Conservation (phyloP, 2,797 vertebrate genomes). For the Danio aesculapii region DNA sequence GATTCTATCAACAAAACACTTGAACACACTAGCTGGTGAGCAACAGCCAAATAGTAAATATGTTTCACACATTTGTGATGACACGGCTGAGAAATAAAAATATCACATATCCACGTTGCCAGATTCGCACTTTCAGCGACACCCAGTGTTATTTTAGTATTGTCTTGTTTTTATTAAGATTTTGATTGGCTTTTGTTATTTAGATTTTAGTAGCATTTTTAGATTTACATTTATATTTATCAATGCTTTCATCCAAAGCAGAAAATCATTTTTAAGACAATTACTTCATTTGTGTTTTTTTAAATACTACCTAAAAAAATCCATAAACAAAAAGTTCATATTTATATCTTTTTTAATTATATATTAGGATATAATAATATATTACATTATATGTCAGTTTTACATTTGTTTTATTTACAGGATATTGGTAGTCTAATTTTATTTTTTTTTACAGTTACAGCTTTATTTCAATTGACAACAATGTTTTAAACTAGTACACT, state of each 20-base stretch:
- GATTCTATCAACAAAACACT: neutral
- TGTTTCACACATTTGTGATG: neutral
- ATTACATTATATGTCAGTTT: too few relatives aligned
- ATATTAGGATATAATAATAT: too few relatives aligned
- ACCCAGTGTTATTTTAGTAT: neutral
- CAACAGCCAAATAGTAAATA: constrained; percentile 3
- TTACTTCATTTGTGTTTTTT: too few relatives aligned
- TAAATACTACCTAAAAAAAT: too few relatives aligned
- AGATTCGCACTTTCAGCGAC: neutral
- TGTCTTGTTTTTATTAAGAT: neutral
- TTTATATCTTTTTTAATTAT: too few relatives aligned
- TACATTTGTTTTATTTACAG: too few relatives aligned
- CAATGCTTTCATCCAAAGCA: too few relatives aligned
- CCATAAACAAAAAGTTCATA: neutral
- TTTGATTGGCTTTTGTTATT: neutral
- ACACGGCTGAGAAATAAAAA: neutral
- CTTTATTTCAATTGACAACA: neutral
- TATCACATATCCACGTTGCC: neutral
- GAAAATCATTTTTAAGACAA: too few relatives aligned
- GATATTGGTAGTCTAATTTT: neutral
- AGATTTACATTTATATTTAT: too few relatives aligned
- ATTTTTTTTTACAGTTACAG: neutral
- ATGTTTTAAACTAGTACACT: neutral
- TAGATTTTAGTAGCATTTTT: too few relatives aligned
- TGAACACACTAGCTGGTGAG: neutral